Conservation (phyloP, 2,888 invertebrate species). For the Escarpia spicata region DNA sequence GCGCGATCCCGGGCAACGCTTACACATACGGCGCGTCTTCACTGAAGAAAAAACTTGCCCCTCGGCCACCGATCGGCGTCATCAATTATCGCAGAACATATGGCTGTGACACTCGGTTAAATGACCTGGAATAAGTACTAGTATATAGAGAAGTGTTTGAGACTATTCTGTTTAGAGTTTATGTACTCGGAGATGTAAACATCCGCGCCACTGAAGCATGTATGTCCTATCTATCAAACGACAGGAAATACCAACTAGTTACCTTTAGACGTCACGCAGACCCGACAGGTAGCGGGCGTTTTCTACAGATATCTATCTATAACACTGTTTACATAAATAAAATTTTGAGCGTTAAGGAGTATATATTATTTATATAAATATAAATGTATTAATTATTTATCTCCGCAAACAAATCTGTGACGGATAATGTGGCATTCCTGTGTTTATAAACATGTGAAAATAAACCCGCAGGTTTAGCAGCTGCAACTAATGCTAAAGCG, state of each 20-base stretch:
- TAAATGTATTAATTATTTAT: background rate
- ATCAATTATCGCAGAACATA: slow-evolving; percentile 16
- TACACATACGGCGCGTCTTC: background rate
- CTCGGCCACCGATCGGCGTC: background rate
- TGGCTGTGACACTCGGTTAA: slow-evolving; percentile 4
- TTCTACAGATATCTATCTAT: background rate
- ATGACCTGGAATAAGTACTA: background rate
- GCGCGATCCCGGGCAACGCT: background rate
- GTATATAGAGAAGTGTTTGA: slow-evolving; percentile 3
- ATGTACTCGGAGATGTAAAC: slow-evolving; percentile 13
- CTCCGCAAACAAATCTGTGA: background rate
- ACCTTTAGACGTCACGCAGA: background rate
- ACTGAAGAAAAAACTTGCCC: background rate
- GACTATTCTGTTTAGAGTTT: background rate
- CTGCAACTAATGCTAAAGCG: background rate
- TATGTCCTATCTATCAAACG: background rate
- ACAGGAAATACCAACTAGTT: background rate
- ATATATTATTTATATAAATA: background rate
- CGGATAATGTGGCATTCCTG: background rate
- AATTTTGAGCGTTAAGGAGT: background rate
- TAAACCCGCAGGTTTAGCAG: background rate
- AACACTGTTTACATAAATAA: background rate
- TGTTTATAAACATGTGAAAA: background rate
- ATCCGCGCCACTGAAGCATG: background rate
- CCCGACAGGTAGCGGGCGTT: background rate